These are phyloP conservation scores for Mormyrus proboscirostris DNA, from an alignment of 2,797 vertebrate genomes.

Conservation along the genomic window DNA sequence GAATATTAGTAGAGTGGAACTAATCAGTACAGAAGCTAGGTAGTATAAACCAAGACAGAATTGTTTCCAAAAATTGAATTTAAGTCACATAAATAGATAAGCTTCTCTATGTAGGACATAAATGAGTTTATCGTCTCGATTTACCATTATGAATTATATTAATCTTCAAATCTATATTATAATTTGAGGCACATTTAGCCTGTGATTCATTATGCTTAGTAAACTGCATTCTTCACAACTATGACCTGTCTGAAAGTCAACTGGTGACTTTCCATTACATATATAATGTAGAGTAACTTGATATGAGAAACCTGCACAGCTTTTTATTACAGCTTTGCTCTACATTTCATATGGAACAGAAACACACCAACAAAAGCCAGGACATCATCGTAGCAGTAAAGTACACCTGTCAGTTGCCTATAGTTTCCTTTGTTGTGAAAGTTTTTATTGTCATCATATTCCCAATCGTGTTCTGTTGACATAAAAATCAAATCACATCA, in stretches of 20 bases:
- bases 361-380: background rate
- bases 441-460: background rate
- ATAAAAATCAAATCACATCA: background rate
- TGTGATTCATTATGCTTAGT: constrained; percentile 20
- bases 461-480: background rate
- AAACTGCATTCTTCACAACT: constrained; percentile 44
- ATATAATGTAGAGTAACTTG: too few species aligned
- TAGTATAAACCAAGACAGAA: background rate
- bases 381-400: constrained; percentile 41
- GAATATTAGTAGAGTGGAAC: background rate
- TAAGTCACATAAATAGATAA: background rate
- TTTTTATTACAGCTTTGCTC: constrained; percentile 18
- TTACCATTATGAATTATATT: background rate
- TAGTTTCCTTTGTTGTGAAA: background rate
- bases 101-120: background rate
- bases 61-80: background rate
- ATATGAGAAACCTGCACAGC: too few species aligned
- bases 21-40: background rate
- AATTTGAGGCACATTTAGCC: background rate
- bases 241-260: too few species aligned
- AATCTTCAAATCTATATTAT: background rate
- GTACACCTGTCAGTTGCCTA: constrained; percentile 37
- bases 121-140: background rate
- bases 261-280: constrained; percentile 41
- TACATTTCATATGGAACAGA: background rate